These are phyloP conservation scores for Pollimyrus isidori DNA, from an alignment of 2,113 vertebrate genomes.

Conservation along the genomic window DNA sequence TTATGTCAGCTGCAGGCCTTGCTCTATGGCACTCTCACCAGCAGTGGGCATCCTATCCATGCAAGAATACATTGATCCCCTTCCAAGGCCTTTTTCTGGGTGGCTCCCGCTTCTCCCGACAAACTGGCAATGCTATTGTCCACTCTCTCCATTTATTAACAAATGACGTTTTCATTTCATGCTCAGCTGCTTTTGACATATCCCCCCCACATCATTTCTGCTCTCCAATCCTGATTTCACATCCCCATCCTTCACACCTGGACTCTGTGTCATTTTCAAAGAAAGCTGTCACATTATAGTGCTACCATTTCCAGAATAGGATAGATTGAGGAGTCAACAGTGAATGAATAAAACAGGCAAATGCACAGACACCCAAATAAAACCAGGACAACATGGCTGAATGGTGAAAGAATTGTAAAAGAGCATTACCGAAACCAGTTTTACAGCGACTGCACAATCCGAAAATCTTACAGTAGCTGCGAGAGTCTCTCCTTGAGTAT, in stretches of 20 bases:
- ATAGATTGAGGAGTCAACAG: neutral
- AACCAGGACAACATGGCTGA: neutral
- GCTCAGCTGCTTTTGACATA: neutral
- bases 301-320: neutral
- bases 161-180: neutral
- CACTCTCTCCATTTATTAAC: neutral
- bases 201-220: neutral
- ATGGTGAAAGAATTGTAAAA: neutral
- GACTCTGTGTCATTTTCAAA: neutral
- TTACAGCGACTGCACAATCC: neutral
- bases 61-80: neutral
- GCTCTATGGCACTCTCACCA: neutral
- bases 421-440: neutral
- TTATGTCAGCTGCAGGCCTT: no score
- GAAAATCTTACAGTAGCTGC: neutral
- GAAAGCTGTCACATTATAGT: neutral
- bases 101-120: neutral
- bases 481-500: neutral
- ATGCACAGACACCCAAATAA: neutral
- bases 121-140: neutral
- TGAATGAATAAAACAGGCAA: neutral
- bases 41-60: neutral
- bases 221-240: neutral
- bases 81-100: neutral
- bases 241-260: neutral